phyloP scores from a whole-genome alignment of 53 echinoderm and acorn worm genomes.

The Apostichopus leukothele region DNA sequence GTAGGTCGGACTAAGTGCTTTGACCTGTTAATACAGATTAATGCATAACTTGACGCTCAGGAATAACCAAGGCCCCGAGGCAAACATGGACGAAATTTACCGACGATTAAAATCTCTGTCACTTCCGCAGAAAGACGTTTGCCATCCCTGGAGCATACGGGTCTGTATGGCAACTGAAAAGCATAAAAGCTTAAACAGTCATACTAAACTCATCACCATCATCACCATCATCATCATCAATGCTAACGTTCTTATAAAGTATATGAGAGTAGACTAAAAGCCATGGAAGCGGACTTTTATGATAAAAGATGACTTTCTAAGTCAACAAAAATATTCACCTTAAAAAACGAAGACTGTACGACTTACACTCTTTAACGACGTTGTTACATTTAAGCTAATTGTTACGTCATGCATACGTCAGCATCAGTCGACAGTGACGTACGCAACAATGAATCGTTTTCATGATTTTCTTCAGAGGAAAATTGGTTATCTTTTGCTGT shows the following conservation, averaged over 20 bases:
- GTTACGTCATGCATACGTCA: background rate
- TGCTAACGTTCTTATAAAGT: too few species aligned
- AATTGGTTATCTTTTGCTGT: background rate
- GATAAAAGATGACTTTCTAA: too few species aligned
- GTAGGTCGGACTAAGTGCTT: background rate
- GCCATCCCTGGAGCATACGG: background rate
- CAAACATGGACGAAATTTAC: slow-evolving; percentile 5
- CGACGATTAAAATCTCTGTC: slow-evolving; percentile 8
- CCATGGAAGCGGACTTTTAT: too few species aligned
- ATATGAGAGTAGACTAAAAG: too few species aligned
- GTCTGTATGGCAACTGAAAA: too few species aligned
- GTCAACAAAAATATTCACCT: too few species aligned
- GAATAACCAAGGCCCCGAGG: background rate
- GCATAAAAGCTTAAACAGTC: too few species aligned
- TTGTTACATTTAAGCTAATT: too few species aligned
- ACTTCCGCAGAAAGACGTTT: background rate
- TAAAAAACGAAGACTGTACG: too few species aligned
- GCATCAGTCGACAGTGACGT: background rate
- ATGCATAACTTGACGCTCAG: background rate
- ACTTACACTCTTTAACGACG: too few species aligned
- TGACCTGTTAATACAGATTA: background rate
- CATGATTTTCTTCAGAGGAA: background rate
- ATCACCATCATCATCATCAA: too few species aligned
- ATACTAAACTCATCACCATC: too few species aligned
- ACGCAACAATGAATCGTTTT: background rate